Evolutionary conservation across 2,888 invertebrate genomes (phyloP).

Genomic region (Aleiodes alternator): DNA sequence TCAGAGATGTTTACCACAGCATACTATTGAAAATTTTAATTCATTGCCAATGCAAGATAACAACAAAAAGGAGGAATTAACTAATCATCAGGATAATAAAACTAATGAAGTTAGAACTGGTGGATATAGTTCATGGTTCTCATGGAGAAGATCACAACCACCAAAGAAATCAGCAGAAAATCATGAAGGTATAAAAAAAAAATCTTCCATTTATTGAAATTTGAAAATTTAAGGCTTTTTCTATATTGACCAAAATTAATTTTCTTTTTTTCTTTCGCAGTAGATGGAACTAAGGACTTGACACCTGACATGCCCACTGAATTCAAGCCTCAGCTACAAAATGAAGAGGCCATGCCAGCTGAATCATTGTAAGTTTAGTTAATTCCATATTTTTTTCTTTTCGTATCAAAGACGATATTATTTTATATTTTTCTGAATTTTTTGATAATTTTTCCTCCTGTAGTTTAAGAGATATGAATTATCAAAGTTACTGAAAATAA

Average conservation of each 20-base stretch:
- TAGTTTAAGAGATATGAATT: too few species aligned
- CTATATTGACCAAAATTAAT: too few species aligned
- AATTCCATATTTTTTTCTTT: too few species aligned
- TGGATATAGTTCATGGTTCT: constrained; percentile 78
- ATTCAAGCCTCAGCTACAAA: constrained; percentile 51
- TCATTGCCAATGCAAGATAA: constrained; percentile 64
- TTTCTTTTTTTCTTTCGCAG: too few species aligned
- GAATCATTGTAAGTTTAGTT: not conserved
- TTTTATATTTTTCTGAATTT: too few species aligned
- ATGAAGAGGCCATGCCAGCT: constrained; percentile 48
- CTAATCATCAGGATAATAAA: constrained; percentile 21
- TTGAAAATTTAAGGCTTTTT: too few species aligned
- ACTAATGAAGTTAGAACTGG: constrained; percentile 52
- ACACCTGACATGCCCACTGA: constrained; percentile 46
- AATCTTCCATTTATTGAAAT: not conserved
- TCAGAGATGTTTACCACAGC: constrained; percentile 87
- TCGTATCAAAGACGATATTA: too few species aligned
- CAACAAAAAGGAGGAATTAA: constrained; percentile 45
- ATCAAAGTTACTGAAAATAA: too few species aligned
- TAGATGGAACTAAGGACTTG: not conserved
- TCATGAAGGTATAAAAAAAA: constrained; percentile 57
- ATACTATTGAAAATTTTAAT: constrained; percentile 65
- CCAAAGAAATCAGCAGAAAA: constrained; percentile 65
- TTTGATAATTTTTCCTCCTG: too few species aligned
- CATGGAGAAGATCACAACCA: constrained; percentile 76